phyloP scores from a whole-genome alignment of 2,113 vertebrate genomes.

The Sphyrna mokarran region DNA sequence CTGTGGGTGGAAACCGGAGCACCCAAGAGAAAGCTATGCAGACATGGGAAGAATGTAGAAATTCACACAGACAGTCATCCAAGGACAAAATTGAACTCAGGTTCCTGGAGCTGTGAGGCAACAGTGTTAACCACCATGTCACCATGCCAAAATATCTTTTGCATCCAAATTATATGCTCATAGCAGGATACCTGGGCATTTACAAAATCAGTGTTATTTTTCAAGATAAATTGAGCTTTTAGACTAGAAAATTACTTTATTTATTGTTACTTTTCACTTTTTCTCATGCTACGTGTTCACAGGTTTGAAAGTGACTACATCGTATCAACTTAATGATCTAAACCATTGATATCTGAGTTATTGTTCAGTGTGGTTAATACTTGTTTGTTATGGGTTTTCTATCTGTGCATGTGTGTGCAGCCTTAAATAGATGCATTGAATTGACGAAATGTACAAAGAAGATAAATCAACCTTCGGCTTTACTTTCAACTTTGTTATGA shows the following conservation, averaged over 20 bases:
- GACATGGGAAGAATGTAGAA: too few relatives aligned
- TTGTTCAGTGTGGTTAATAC: constrained; percentile 52
- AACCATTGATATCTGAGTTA: constrained; percentile 52
- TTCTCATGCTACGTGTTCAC: constrained; percentile 45
- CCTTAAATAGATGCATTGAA: constrained; percentile 52
- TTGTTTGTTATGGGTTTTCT: constrained; percentile 48
- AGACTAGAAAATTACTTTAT: neutral
- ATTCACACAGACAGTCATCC: too few relatives aligned
- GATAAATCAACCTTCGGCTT: constrained; percentile 54
- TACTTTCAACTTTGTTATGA: constrained; percentile 43
- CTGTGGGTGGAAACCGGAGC: too few relatives aligned
- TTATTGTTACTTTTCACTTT: neutral
- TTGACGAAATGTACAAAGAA: constrained; percentile 48
- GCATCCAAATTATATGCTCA: neutral
- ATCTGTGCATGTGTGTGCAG: constrained; percentile 43
- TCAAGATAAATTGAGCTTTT: neutral
- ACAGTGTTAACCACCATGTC: too few relatives aligned
- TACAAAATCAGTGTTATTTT: neutral
- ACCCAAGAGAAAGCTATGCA: too few relatives aligned
- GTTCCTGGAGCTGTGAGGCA: too few relatives aligned
- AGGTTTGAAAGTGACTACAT: constrained; percentile 40
- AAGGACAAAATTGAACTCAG: too few relatives aligned
- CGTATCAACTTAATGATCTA: constrained; percentile 53
- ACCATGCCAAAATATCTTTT: neutral
- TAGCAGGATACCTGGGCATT: neutral